Evolutionary conservation across 2,888 invertebrate species (phyloP), one percentile per base, ranked within the genome.

Genomic region (Sesia apiformis): DNA sequence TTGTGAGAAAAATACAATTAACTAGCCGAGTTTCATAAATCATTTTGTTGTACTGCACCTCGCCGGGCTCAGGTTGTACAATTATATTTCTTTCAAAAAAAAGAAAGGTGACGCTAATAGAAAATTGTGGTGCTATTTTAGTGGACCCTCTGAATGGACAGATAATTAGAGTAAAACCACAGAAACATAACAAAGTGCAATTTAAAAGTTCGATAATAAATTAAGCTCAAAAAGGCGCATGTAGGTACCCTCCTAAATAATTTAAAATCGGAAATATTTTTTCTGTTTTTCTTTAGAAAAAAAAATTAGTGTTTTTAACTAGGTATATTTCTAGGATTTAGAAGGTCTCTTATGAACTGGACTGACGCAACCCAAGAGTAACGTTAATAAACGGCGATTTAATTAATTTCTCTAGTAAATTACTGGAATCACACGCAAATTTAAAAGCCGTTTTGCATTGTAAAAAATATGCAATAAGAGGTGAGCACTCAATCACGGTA

Each of bases 1-100:
- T 87, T 84, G 76, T 78, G 71, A 76, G 79, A 80, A 84, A 84
- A 86, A 86, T 83, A 88, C 85, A 88, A 88, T 88, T 87, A 88
- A 86, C 85, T 87, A 86, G 81, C 78, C 75, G 72, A 71, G 67
- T 69, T 60, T 55, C 64, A 74, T 87, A 84, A 85, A 87, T 88
- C 84, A 88, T 81, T 78, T 76, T 70, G 79, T 74, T 75, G 74
- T 72, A 76, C 72, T 72, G 69, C 70, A 70, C 72, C 66, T 68
- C 75, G 77, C 75, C 72, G 64, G 72, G 70, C 74, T 77, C 83
- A 81, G 84, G 82, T 85, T 84, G 84, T 80, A 81, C 84, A 84
- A 85, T 87, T 84, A 86, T 80, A 70, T 70, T 68, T 63, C 64
- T 70, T 68, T 68, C 58, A 69, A 70, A 77, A 79, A 81, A 69